Evolutionary conservation across 2,888 invertebrate genomes (phyloP).

Genomic region (Crepidodera aurea): DNA sequence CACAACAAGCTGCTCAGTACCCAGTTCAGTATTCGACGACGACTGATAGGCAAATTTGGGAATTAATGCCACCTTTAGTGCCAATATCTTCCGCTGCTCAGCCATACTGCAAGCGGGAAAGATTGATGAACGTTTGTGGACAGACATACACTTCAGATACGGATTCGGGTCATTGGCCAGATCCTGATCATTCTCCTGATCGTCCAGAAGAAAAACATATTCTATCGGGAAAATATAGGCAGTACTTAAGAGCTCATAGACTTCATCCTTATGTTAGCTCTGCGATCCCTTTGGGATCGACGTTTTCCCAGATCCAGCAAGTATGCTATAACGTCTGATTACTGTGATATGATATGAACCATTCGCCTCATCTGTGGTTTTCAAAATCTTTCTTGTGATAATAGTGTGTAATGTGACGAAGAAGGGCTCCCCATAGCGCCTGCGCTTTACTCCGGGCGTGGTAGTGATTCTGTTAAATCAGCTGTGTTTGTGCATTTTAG

Average conservation of each 20-base stretch:
- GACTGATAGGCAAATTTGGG: conserved; percentile 55
- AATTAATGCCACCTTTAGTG: conserved; percentile 57
- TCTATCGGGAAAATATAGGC: conserved; percentile 66
- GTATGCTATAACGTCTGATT: conserved; percentile 71
- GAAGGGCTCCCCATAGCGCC: conserved; percentile 45
- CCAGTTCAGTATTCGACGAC: conserved; percentile 46
- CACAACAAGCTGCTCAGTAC: conserved; percentile 57
- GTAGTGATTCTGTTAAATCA: conserved; percentile 60
- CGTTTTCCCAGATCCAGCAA: conserved; percentile 67
- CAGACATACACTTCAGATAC: conserved; percentile 54
- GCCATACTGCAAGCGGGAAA: conserved; percentile 56
- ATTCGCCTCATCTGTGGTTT: conserved; percentile 53
- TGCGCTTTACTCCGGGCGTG: conserved; percentile 59
- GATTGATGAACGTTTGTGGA: conserved; percentile 60
- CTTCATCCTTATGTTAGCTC: conserved; percentile 67
- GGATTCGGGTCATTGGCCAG: conserved; percentile 59
- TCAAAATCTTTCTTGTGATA: conserved; percentile 60
- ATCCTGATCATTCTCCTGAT: conserved; percentile 58
- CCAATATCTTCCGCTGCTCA: conserved; percentile 54
- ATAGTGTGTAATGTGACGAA: conserved; percentile 60
- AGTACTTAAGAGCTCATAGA: conserved; percentile 67
- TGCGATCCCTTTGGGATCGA: conserved; percentile 61
- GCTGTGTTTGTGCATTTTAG: conserved; percentile 53
- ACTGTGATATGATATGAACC: conserved; percentile 54
- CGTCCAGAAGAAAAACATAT: conserved; percentile 59